Percentiles rank a stretch among this genome's conserved stretches.
Evolutionary conservation across 1,140 invertebrate species (phyloP).

Genomic region (Pantala flavescens): DNA sequence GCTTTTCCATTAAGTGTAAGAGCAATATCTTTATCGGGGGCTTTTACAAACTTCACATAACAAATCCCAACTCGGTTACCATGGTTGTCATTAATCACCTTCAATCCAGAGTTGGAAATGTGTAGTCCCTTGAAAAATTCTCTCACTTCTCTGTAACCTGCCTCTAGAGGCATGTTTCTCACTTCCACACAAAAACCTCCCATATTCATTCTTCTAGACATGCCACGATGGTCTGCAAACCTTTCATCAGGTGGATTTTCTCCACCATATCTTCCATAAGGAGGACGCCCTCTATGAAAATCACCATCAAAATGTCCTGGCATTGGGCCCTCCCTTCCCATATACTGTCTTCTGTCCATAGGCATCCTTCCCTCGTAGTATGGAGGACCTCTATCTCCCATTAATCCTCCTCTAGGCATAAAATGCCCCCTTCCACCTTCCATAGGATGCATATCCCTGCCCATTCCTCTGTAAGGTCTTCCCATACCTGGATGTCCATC

Average conservation of each 20-base stretch:
- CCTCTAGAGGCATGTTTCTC: slow-evolving; percentile 50
- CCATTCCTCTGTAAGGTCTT: background rate
- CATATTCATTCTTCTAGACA: background rate
- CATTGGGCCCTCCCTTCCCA: slow-evolving; percentile 11
- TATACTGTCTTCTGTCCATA: background rate
- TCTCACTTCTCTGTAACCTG: slow-evolving; percentile 65
- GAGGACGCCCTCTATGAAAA: background rate
- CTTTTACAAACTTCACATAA: slow-evolving; percentile 57
- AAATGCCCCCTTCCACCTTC: background rate
- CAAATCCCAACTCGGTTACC: slow-evolving; percentile 69
- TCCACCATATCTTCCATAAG: slow-evolving; percentile 8
- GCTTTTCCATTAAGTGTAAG: slow-evolving; percentile 45
- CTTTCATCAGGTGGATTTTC: slow-evolving; percentile 6
- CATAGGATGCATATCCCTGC: background rate
- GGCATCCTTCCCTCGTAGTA: background rate
- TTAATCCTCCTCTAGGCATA: background rate
- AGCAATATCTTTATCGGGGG: slow-evolving; percentile 52
- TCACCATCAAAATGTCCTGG: slow-evolving; percentile 8
- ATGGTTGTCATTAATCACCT: slow-evolving; percentile 68
- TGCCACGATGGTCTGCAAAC: background rate
- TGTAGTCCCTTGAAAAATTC: slow-evolving; percentile 66
- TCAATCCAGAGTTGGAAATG: slow-evolving; percentile 73
- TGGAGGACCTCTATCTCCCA: background rate
- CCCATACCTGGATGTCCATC: background rate
- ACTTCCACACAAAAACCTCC: slow-evolving; percentile 54